phyloP scores from a whole-genome alignment of 2,113 vertebrate species.

The Sorex fumeus region DNA sequence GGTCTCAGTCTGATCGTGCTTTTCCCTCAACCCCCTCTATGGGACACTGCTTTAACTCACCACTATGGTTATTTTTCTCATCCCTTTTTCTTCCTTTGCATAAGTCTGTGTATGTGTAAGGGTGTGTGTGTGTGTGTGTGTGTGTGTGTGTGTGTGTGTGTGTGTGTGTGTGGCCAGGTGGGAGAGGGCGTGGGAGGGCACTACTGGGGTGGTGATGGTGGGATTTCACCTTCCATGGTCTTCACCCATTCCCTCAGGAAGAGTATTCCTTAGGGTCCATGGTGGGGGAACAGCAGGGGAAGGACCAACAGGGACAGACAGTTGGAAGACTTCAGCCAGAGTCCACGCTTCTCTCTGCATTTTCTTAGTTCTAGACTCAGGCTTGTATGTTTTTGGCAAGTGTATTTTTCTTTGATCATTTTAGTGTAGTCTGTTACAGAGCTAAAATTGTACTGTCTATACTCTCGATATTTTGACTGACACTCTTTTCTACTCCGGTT shows the following conservation, averaged over 20 bases:
- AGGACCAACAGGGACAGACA: too few relatives aligned
- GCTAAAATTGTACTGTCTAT: slow-evolving; percentile 48
- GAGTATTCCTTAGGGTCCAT: too few relatives aligned
- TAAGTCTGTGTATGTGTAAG: too few relatives aligned
- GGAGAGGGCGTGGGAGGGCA: too few relatives aligned
- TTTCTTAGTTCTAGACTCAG: slow-evolving; percentile 51
- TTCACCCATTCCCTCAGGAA: too few relatives aligned
- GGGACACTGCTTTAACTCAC: neutral
- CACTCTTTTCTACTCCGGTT: slow-evolving; percentile 54
- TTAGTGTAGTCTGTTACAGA: slow-evolving; percentile 59
- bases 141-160: too few relatives aligned
- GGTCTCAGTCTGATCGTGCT: neutral
- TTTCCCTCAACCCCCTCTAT: neutral
- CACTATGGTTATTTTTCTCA: neutral
- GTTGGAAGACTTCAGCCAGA: too few relatives aligned
- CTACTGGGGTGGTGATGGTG: too few relatives aligned
- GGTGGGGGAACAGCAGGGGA: too few relatives aligned
- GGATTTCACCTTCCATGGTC: too few relatives aligned
- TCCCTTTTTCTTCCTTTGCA: neutral
- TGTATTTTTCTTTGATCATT: slow-evolving; percentile 60
- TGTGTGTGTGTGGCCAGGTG: too few relatives aligned
- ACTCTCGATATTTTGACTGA: slow-evolving; percentile 72
- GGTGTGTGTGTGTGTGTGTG: too few relatives aligned
- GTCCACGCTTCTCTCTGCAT: neutral
- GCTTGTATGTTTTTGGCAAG: slow-evolving; percentile 66